Evolutionary conservation across 2,113 vertebrate genomes (phyloP), one percentile per base, ranked within the genome.

Genomic region (Mesocricetus auratus): DNA sequence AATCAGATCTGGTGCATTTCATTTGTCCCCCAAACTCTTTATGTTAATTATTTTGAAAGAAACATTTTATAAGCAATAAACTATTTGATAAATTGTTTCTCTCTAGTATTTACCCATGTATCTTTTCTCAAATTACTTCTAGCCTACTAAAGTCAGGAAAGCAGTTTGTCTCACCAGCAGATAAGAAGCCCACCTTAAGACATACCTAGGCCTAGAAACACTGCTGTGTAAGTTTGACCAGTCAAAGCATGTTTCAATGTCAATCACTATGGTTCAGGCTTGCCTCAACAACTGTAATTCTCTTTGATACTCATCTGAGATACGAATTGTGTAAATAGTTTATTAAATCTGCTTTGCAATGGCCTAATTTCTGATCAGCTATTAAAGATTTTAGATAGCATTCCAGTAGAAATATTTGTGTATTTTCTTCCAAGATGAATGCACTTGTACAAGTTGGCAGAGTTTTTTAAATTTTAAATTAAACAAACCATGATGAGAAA

Each of bases 401-500:
- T 0, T 82, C 21, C 53, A 86, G 89, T 92, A 36, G 1, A 94
- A 93, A 39, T 45, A 83, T 82, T 58, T 93, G 12, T 1, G 7
- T 94, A 66, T 36, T 94, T 95, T 94, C 39, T 85, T 88, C 29
- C 5, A 92, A 89, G 36, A 60, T 31, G 81, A 45, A 73, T 69
- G 45, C 31, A 89, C 86, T 96, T 96, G 56, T 17, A 39, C 75
- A 89, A 95, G 36, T 13, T n/a, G 73, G n/a, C 86, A 91, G 53
- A 82, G 73, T 86, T 86, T 10, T 22, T 47, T 31, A 31, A 39
- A 42, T 45, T 2, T 86, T 92, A 94, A 97, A 95, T 89, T 95
- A 97, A 96, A 71, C 87, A 87, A 92, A 94, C 36, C 69, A 60
- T 87, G 92, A 96, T 91, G 97, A 93, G 94, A 83, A 97, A 93